phyloP scores from a whole-genome alignment of 2,888 invertebrate species.

The Dioctria rufipes region DNA sequence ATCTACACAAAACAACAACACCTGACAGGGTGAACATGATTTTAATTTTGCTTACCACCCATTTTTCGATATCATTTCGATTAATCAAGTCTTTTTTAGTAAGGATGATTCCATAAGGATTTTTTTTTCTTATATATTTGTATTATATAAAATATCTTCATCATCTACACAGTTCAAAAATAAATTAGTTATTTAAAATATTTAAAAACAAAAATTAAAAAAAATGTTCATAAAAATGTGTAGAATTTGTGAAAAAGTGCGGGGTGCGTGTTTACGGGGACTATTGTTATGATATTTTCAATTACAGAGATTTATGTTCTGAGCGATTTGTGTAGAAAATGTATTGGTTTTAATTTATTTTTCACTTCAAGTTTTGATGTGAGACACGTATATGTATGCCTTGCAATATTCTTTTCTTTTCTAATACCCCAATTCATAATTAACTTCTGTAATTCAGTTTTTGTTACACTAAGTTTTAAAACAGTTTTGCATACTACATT shows the following conservation, averaged over 20 bases:
- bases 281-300: too few relatives aligned
- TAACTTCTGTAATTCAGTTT: too few relatives aligned
- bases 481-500: too few relatives aligned
- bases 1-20: not conserved
- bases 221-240: too few relatives aligned
- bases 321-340: not conserved
- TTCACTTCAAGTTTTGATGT: not conserved
- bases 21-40: constrained; percentile 18
- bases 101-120: constrained; percentile 33
- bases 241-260: too few relatives aligned
- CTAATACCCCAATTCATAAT: too few relatives aligned
- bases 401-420: too few relatives aligned
- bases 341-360: not conserved
- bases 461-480: too few relatives aligned
- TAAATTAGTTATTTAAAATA: constrained; percentile 23
- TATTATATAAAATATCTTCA: constrained; percentile 34
- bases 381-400: too few relatives aligned
- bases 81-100: constrained; percentile 26
- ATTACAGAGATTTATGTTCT: not conserved
- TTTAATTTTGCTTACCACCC: constrained; percentile 34
- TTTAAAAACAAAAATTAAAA: constrained; percentile 3
- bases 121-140: constrained; percentile 35
- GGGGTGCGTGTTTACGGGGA: too few relatives aligned
- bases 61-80: not conserved
- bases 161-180: constrained; percentile 33